Conservation (phyloP, 2,888 invertebrate genomes). For the Uloborus plumipes region DNA sequence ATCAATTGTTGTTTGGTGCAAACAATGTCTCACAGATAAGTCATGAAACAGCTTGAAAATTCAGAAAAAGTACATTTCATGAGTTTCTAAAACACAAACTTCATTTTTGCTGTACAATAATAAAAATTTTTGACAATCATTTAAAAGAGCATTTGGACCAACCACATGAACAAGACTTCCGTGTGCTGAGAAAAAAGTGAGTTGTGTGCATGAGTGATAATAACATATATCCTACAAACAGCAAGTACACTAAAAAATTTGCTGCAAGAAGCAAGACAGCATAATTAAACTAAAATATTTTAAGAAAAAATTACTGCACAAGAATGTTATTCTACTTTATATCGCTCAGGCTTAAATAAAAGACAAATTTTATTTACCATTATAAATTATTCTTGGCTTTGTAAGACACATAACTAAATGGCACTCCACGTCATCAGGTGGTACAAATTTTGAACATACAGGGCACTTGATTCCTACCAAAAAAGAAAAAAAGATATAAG, state of each 20-base stretch:
- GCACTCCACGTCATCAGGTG: slow-evolving; percentile 99
- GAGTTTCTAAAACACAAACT: no score
- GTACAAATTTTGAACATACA: slow-evolving; percentile 97
- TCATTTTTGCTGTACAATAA: no score
- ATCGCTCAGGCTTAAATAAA: not conserved
- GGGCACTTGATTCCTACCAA: slow-evolving; percentile 96
- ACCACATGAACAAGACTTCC: no score
- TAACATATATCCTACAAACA: not conserved
- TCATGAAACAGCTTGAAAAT: no score
- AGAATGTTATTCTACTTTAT: no score
- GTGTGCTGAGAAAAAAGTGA: no score
- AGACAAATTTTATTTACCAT: slow-evolving; percentile 79
- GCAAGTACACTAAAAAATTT: not conserved
- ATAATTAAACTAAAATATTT: not conserved
- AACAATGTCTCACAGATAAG: no score
- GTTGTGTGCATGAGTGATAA: no score
- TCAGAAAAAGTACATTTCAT: no score
- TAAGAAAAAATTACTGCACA: not conserved
- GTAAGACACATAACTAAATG: slow-evolving; percentile 99
- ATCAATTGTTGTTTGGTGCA: no score
- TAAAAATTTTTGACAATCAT: no score
- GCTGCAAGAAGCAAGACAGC: not conserved
- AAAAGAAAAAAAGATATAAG: not conserved
- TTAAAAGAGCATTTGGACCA: no score
- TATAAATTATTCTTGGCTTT: slow-evolving; percentile 97